phyloP scores from a whole-genome alignment of 2,888 invertebrate genomes.

The Holacanthella duospinosa region DNA sequence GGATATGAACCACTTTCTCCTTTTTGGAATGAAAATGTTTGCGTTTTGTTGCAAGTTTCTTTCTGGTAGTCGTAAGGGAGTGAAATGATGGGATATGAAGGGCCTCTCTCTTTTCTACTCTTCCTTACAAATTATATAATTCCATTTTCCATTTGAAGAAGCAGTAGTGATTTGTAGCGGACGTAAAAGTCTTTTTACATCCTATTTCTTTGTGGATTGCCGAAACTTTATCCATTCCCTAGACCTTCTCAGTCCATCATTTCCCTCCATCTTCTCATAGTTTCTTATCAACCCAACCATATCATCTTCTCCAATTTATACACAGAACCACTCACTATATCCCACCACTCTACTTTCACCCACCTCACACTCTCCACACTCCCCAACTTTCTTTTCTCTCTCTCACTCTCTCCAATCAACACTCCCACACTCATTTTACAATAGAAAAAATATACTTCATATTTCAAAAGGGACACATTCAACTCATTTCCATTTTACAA shows the following conservation, averaged over 20 bases:
- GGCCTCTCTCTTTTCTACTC: slow-evolving; percentile 31
- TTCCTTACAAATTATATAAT: slow-evolving; percentile 37
- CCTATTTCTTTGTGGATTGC: slow-evolving; percentile 38
- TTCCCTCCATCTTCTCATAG: slow-evolving; percentile 33
- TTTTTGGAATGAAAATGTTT: neutral
- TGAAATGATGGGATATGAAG: slow-evolving; percentile 36
- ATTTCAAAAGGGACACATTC: slow-evolving; percentile 15
- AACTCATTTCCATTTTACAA: slow-evolving; percentile 1
- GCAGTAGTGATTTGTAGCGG: slow-evolving; percentile 37
- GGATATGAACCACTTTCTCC: neutral
- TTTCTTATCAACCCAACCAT: slow-evolving; percentile 13
- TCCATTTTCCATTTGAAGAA: slow-evolving; percentile 38
- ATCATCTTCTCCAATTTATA: slow-evolving; percentile 5
- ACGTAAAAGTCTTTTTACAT: slow-evolving; percentile 39
- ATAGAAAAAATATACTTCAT: slow-evolving; percentile 7
- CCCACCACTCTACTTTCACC: slow-evolving; percentile 5
- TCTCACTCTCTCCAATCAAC: too few species aligned
- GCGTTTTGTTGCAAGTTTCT: neutral
- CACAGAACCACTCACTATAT: slow-evolving; percentile 8
- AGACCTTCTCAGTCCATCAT: slow-evolving; percentile 38
- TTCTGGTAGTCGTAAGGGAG: slow-evolving; percentile 1
- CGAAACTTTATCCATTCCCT: slow-evolving; percentile 38
- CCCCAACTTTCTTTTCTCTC: neutral
- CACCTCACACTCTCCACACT: neutral
- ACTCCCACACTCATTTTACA: neutral